Base-by-base conservation (phyloP, 2,888 invertebrate genomes). In the Rhagophthalmus giganteus region DNA sequence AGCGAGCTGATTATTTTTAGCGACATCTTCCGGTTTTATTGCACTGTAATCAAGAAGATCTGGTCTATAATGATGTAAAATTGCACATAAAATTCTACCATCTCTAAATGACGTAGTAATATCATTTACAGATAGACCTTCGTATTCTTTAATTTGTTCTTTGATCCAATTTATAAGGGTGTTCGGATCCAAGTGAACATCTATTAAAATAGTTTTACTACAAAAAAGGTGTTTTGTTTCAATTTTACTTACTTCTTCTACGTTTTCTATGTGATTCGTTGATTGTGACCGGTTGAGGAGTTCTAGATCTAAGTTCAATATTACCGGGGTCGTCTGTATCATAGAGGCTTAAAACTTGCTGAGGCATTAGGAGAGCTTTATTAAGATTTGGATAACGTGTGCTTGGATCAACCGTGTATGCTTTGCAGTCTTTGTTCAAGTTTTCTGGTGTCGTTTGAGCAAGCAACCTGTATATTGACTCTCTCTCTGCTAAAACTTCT, bases 391-490 rank as follows among this genome's bases (percentile, higher is more conserved):
- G 90, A 74, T 93, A 91, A 67, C 95, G 83, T 2, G 91, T 89
- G 40, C 86, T 83, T 2, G 93, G 93, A 74, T 94, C 93, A 2
- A 94, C 77, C 0, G 92, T 91, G 72, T 94, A 95, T 7, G 87
- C 83, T 45, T 86, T 86, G 67, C 88, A 88, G 75, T 95, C 94
- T 60, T 94, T 88, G 71, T 90, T 89, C 46, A 98, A 78, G 71
- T 97, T 97, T 75, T 96, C 95, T 0, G 97, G 95, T 0, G 95
- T 98, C 1, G 98, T 97, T 82, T 98, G 98, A 48, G 90, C 93
- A 69, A 88, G 70, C 62, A 80, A 54, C 39, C 74, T 59, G 73
- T 95, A 97, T 59, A 97, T 89, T 54, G 92, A 92, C 77, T 99
- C 98, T 30, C 98, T 79, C 75, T 98, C 96, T 0, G 96, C 94